Conservation (phyloP, 2,797 vertebrate genomes). For the Xiphophorus birchmanni region DNA sequence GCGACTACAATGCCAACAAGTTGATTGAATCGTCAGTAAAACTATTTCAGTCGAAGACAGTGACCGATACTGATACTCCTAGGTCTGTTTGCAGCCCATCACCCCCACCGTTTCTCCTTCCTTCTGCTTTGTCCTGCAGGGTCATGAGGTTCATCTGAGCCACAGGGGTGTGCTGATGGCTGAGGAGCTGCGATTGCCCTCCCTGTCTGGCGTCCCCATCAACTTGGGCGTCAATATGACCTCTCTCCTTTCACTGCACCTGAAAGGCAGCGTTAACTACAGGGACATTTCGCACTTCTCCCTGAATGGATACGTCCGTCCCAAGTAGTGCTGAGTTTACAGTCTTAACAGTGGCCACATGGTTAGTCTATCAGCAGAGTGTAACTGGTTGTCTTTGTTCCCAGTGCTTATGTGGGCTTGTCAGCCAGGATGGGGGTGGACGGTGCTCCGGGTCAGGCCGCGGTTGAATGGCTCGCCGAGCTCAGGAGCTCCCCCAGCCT, state of each 20-base stretch:
- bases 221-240: slow-evolving; percentile 84
- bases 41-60: background rate
- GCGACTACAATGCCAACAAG: background rate
- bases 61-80: background rate
- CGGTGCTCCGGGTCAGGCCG: slow-evolving; percentile 81
- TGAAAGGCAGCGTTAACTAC: slow-evolving; percentile 83
- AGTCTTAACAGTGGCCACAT: background rate
- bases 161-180: slow-evolving; percentile 80
- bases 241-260: slow-evolving; percentile 77
- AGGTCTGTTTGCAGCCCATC: background rate
- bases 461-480: slow-evolving; percentile 84
- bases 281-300: slow-evolving; percentile 84
- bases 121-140: slow-evolving; percentile 70
- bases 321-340: slow-evolving; percentile 73
- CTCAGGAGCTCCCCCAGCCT: slow-evolving; percentile 82
- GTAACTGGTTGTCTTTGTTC: slow-evolving; percentile 32
- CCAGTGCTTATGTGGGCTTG: slow-evolving; percentile 81
- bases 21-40: background rate
- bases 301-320: slow-evolving; percentile 85
- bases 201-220: slow-evolving; percentile 86
- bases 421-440: slow-evolving; percentile 83
- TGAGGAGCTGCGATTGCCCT: slow-evolving; percentile 84
- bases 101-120: background rate
- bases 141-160: slow-evolving; percentile 86
- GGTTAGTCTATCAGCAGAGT: background rate